A percentile compares a stretch with the other conserved stretches of the same genome.
Evolutionary conservation across 1,140 invertebrate species (phyloP).

Genomic region (Drosophila sucinea): DNA sequence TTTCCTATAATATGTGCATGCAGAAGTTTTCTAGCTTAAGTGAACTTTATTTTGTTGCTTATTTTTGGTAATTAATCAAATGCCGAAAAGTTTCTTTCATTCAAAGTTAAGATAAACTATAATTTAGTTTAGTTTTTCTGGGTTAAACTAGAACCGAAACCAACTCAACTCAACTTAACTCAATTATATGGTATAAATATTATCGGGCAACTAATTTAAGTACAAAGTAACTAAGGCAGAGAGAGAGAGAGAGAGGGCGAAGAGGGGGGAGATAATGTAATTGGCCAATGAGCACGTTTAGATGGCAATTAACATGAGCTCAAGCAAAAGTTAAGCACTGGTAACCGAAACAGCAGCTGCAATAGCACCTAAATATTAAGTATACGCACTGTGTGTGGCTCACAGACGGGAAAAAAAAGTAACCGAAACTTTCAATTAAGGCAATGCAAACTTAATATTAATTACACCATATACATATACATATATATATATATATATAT

Average conservation of each 20-base stretch:
- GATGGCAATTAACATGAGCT: constrained; percentile 40
- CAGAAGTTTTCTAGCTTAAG: background rate
- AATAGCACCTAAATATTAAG: constrained; percentile 35
- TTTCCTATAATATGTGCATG: background rate
- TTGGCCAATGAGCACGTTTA: constrained; percentile 32
- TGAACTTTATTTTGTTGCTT: no score
- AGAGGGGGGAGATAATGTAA: constrained; percentile 18
- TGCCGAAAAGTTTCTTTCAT: background rate
- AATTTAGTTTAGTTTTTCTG: constrained; percentile 1
- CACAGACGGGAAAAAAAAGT: background rate
- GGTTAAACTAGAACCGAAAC: background rate
- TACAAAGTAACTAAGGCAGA: background rate
- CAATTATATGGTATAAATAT: constrained; percentile 2
- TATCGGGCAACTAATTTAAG: constrained; percentile 10
- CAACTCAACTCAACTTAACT: background rate
- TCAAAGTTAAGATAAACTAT: constrained; percentile 3
- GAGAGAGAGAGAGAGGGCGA: background rate
- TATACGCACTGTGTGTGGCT: constrained; percentile 38
- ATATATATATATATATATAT: background rate
- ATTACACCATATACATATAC: constrained; percentile 40
- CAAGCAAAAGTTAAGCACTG: constrained; percentile 28
- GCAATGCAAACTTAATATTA: constrained; percentile 17
- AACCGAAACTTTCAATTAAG: constrained; percentile 47
- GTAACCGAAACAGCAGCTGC: constrained; percentile 39
- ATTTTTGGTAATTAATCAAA: background rate